These are phyloP conservation scores for Phylloscopus trochilus DNA, from an alignment of 2,113 vertebrate genomes.

Conservation along the genomic window DNA sequence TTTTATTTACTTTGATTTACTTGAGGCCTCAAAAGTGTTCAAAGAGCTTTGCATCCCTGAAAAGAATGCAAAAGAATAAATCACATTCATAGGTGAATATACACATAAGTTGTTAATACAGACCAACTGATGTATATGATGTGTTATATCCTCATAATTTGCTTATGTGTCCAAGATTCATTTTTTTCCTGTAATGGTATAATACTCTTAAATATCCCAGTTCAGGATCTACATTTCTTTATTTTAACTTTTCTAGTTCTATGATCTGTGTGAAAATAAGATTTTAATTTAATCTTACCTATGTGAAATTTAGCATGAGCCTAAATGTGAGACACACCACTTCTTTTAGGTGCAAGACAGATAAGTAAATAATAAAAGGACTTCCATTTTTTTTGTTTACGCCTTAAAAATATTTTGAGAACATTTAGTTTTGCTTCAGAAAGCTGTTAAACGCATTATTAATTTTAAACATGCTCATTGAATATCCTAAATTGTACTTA, in stretches of 20 bases:
- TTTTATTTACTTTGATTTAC: neutral
- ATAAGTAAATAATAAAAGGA: neutral
- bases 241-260: neutral
- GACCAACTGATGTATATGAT: neutral
- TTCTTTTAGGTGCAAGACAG: neutral
- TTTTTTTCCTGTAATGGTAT: neutral
- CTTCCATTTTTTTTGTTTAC: neutral
- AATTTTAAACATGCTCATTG: neutral
- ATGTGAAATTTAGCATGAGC: neutral
- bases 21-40: neutral
- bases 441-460: neutral
- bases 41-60: neutral
- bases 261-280: neutral
- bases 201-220: neutral
- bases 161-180: neutral
- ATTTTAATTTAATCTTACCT: neutral
- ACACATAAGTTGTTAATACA: neutral
- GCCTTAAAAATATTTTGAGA: neutral
- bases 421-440: neutral
- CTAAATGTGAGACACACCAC: neutral
- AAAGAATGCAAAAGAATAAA: too few relatives aligned
- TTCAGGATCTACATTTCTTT: neutral
- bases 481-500: neutral
- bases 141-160: neutral
- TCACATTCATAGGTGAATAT: neutral